Percentiles rank a stretch among this genome's conserved stretches.
These are phyloP conservation scores for Papilio glaucus DNA, from an alignment of 1,140 invertebrate genomes.

Conservation along the genomic window DNA sequence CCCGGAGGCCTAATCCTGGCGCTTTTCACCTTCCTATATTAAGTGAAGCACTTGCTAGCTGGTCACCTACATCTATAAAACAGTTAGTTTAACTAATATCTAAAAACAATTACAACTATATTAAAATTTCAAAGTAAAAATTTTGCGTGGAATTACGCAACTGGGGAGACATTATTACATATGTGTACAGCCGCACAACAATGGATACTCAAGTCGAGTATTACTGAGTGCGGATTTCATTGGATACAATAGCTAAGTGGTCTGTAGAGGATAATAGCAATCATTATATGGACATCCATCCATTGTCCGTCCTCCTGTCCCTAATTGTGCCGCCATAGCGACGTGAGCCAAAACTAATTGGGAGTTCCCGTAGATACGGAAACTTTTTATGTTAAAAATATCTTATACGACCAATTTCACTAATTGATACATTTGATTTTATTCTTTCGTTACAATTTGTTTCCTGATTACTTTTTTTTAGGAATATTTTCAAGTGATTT, in stretches of 20 bases:
- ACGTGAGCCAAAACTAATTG: conserved; percentile 32
- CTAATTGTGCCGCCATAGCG: conserved; percentile 31
- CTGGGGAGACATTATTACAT: conserved; percentile 2
- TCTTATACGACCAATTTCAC: conserved; percentile 5
- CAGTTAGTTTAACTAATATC: no score
- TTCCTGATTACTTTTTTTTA: not conserved
- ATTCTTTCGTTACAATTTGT: not conserved
- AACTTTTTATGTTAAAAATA: conserved; percentile 16
- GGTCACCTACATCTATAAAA: no score
- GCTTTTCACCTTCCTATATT: no score
- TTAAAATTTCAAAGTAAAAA: not conserved
- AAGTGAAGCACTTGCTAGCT: no score
- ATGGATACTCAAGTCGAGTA: conserved; percentile 28
- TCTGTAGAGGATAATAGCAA: conserved; percentile 38
- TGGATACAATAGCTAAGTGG: conserved; percentile 35
- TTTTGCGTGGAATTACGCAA: not conserved
- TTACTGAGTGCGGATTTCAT: conserved; percentile 28
- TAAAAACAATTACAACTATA: no score
- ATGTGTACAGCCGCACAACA: conserved; percentile 23
- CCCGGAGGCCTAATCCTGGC: no score
- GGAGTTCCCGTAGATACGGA: conserved; percentile 26
- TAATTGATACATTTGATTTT: conserved; percentile 27
- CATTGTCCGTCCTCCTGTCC: conserved; percentile 29
- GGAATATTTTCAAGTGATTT: no score
- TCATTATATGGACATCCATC: conserved; percentile 39